Percentiles rank a stretch among this genome's conserved stretches.
phyloP scores from a whole-genome alignment of 2,888 invertebrate species.

The Malacosoma neustria region DNA sequence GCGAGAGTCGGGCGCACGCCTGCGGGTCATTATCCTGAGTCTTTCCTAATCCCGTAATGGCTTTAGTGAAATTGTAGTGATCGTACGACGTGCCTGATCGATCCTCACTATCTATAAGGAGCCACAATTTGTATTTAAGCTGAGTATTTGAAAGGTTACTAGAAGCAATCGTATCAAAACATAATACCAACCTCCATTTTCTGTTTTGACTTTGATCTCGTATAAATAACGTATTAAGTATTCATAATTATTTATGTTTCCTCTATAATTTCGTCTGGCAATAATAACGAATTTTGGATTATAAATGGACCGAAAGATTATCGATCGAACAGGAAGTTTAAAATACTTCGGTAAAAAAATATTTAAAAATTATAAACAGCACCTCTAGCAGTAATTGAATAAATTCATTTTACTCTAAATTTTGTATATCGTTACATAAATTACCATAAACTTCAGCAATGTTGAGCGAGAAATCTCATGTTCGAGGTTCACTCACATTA shows the following conservation, averaged over 20 bases:
- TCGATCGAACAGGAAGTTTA: not conserved
- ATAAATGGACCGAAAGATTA: not conserved
- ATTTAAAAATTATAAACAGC: too few relatives aligned
- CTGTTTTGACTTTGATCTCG: not conserved
- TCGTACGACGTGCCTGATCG: not conserved
- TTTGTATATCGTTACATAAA: too few relatives aligned
- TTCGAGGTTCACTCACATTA: too few relatives aligned
- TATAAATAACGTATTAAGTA: not conserved
- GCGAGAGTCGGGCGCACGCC: conserved; percentile 15
- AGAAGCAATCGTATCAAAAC: not conserved
- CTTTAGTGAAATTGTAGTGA: conserved; percentile 13
- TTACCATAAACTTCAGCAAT: too few relatives aligned
- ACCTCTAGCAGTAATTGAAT: too few relatives aligned
- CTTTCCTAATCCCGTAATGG: conserved; percentile 10
- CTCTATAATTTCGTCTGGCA: not conserved
- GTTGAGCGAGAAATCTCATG: too few relatives aligned
- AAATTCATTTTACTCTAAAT: too few relatives aligned
- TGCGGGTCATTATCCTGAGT: conserved; percentile 27
- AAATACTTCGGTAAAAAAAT: not conserved
- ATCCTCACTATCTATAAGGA: not conserved
- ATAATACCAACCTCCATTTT: not conserved
- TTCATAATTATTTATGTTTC: not conserved
- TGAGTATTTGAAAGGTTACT: not conserved
- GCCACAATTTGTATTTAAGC: not conserved
- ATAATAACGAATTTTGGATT: not conserved